Percentiles rank a stretch among this genome's conserved stretches.
phyloP scores from a whole-genome alignment of 2,797 vertebrate genomes.

The Dendrocincla fuliginosa region DNA sequence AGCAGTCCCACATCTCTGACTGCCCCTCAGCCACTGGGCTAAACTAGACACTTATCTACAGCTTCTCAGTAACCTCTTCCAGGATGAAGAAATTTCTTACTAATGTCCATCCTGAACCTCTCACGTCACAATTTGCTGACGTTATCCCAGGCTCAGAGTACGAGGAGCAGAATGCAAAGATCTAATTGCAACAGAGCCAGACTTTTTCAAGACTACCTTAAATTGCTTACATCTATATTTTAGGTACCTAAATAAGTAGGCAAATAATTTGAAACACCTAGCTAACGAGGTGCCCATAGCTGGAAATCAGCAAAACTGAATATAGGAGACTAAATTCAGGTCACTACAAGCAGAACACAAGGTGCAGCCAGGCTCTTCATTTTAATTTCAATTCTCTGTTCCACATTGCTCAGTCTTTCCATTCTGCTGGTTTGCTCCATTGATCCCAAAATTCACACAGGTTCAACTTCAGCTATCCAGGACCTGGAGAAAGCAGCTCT shows the following conservation, averaged over 20 bases:
- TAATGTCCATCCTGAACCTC: not conserved
- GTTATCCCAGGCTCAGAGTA: not conserved
- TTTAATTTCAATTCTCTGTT: not conserved
- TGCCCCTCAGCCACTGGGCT: not conserved
- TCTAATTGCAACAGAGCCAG: not conserved
- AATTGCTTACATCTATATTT: not conserved
- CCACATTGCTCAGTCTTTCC: not conserved
- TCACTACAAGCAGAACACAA: not conserved
- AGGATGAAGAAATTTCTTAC: not conserved
- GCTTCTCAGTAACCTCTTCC: not conserved
- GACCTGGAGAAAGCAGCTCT: not conserved
- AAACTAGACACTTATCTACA: not conserved
- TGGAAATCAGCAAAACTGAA: not conserved
- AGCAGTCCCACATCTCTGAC: not conserved
- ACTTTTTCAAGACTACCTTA: not conserved
- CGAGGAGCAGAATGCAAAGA: not conserved
- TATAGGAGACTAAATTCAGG: not conserved
- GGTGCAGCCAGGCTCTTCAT: not conserved
- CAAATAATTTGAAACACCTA: not conserved
- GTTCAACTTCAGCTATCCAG: not conserved
- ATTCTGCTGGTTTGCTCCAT: not conserved
- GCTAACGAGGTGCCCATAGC: not conserved
- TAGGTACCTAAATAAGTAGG: not conserved
- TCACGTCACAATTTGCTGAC: not conserved
- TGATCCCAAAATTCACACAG: rapidly evolving